Conservation (phyloP, 1,140 invertebrate genomes). For the Bacillus rossius region DNA sequence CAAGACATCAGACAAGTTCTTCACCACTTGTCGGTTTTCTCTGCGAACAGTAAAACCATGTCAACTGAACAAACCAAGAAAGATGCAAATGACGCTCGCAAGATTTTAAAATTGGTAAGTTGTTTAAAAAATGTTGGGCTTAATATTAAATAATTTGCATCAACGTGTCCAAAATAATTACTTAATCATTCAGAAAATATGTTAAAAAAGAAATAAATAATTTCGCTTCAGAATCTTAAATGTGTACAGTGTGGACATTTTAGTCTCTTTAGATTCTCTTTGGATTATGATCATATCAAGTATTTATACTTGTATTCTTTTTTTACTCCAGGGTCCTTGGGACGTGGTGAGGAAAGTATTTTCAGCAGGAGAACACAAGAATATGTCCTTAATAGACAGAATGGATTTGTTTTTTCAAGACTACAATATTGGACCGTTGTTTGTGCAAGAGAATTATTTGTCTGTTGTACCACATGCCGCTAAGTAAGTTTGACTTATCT, state of each 20-base stretch:
- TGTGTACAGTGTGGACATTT: no score
- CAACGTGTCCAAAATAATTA: no score
- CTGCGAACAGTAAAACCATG: slow-evolving; percentile 46
- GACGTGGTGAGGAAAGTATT: slow-evolving; percentile 91
- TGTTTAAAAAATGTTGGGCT: slow-evolving; percentile 23
- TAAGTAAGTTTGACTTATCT: slow-evolving; percentile 45
- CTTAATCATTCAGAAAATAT: no score
- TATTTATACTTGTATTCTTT: no score
- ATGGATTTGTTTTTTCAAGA: slow-evolving; percentile 94
- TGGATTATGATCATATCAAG: no score
- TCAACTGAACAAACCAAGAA: slow-evolving; percentile 45
- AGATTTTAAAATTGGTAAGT: slow-evolving; percentile 76
- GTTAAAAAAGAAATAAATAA: no score
- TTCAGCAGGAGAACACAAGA: slow-evolving; percentile 70
- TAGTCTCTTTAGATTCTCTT: no score
- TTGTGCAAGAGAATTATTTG: slow-evolving; percentile 98
- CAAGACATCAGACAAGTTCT: slow-evolving; percentile 92
- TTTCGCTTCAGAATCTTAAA: no score
- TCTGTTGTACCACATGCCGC: slow-evolving; percentile 60
- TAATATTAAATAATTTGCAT: no score
- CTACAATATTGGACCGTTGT: slow-evolving; percentile 90
- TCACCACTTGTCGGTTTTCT: slow-evolving; percentile 79
- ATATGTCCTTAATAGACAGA: slow-evolving; percentile 81
- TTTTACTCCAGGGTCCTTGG: slow-evolving; percentile 75
- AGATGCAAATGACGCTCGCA: slow-evolving; percentile 50